Percentiles rank a stretch among this genome's conserved stretches.
phyloP scores from a whole-genome alignment of 2,888 invertebrate genomes.

The Ormyrus rosae region DNA sequence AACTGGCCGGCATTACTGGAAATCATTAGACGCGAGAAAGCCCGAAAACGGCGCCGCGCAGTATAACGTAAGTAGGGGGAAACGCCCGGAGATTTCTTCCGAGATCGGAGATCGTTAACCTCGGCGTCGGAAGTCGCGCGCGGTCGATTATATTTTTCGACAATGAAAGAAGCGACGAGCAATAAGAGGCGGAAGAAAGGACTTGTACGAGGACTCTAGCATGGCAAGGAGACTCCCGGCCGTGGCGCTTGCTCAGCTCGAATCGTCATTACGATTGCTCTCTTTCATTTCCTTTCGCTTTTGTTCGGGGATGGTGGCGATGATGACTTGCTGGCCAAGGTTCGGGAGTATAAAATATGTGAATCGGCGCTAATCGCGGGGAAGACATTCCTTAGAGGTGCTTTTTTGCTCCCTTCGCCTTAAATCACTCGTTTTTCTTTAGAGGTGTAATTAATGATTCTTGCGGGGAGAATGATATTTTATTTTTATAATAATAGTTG shows the following conservation, averaged over 20 bases:
- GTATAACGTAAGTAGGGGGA: neutral
- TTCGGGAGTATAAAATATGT: neutral
- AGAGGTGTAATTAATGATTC: too few species aligned
- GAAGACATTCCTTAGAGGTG: neutral
- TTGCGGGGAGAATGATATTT: too few species aligned
- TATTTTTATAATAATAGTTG: too few species aligned
- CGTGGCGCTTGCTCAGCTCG: conserved; percentile 28
- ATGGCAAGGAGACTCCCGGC: neutral
- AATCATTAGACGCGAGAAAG: neutral
- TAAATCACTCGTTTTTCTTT: too few species aligned
- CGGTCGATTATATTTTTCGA: too few species aligned
- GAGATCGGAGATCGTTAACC: neutral
- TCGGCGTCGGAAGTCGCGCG: conserved; percentile 3
- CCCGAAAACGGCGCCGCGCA: neutral
- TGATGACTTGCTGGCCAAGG: neutral
- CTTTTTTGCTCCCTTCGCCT: neutral
- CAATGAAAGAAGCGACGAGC: too few species aligned
- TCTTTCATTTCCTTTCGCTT: neutral
- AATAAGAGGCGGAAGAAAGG: too few species aligned
- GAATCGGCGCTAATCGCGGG: conserved; percentile 7
- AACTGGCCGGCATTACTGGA: neutral
- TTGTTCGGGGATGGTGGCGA: neutral
- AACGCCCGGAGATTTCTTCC: neutral
- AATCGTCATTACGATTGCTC: neutral
- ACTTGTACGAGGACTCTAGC: too few species aligned